Evolutionary conservation across 1,140 invertebrate species (phyloP).

Genomic region (Dreissena polymorpha): DNA sequence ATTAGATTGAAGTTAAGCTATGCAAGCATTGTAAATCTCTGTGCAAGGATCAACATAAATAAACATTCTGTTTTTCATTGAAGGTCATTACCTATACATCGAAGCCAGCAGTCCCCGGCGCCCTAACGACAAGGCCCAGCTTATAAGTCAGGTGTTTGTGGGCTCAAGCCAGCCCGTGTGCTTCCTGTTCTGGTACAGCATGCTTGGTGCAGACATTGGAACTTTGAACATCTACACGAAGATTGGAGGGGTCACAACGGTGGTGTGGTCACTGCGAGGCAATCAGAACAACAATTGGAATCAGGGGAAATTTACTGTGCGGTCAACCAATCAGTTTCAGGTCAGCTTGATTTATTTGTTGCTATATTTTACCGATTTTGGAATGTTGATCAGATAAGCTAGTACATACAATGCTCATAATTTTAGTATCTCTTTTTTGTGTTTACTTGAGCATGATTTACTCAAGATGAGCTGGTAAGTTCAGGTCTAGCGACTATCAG

Average conservation of each 20-base stretch:
- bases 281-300: constrained; percentile 62
- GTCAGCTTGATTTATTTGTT: constrained; percentile 62
- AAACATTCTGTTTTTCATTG: neutral
- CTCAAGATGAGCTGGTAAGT: no score
- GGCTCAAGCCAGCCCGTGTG: constrained; percentile 72
- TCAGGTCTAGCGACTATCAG: no score
- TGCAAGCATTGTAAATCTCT: neutral
- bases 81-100: constrained; percentile 74
- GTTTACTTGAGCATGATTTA: no score
- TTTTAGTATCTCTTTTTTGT: no score
- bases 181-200: constrained; percentile 86
- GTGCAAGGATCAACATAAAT: neutral
- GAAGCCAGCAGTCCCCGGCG: constrained; percentile 69
- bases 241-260: constrained; percentile 19
- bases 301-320: constrained; percentile 62
- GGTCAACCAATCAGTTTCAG: constrained; percentile 64
- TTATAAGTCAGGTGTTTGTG: constrained; percentile 62
- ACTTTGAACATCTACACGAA: constrained; percentile 62
- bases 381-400: no score
- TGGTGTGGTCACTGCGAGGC: constrained; percentile 63
- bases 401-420: neutral
- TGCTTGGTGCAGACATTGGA: constrained; percentile 84
- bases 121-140: constrained; percentile 64
- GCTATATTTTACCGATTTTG: neutral
- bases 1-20: neutral